Conservation (phyloP, 2,888 invertebrate genomes). For the Asteroscopus sphinx region DNA sequence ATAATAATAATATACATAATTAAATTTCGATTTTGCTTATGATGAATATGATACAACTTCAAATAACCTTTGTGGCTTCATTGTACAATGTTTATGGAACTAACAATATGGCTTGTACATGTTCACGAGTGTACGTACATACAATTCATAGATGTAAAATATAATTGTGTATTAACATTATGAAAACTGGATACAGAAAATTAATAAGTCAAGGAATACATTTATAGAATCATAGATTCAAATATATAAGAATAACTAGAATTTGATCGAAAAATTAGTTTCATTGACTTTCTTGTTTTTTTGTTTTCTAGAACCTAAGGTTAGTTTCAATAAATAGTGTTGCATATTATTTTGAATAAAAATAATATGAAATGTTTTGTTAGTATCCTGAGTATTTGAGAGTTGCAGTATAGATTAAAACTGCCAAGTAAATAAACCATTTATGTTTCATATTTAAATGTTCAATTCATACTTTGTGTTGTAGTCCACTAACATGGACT, state of each 20-base stretch:
- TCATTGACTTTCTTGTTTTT: constrained; percentile 29
- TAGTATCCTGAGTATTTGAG: constrained; percentile 69
- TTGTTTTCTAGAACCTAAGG: constrained; percentile 35
- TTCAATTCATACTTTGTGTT: constrained; percentile 26
- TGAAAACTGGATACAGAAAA: constrained; percentile 41
- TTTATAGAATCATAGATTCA: constrained; percentile 38
- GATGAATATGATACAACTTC: constrained; percentile 66
- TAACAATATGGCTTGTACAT: constrained; percentile 81
- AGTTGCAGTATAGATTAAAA: constrained; percentile 40
- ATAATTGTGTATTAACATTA: constrained; percentile 31
- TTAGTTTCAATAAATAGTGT: constrained; percentile 59
- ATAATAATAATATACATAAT: constrained; percentile 45
- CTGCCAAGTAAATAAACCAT: constrained; percentile 29
- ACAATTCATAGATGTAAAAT: constrained; percentile 56
- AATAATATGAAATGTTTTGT: constrained; percentile 48
- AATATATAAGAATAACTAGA: constrained; percentile 48
- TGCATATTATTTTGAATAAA: constrained; percentile 48
- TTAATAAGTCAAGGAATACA: constrained; percentile 31
- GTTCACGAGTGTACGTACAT: constrained; percentile 71
- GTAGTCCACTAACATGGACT: constrained; percentile 20
- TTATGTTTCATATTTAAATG: constrained; percentile 29
- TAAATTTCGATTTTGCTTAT: constrained; percentile 55
- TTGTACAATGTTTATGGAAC: constrained; percentile 77
- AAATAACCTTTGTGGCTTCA: constrained; percentile 59
- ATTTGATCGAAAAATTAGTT: constrained; percentile 50